These are phyloP conservation scores for Chelidonichthys spinosus DNA, from an alignment of 2,797 vertebrate genomes.

Conservation along the genomic window DNA sequence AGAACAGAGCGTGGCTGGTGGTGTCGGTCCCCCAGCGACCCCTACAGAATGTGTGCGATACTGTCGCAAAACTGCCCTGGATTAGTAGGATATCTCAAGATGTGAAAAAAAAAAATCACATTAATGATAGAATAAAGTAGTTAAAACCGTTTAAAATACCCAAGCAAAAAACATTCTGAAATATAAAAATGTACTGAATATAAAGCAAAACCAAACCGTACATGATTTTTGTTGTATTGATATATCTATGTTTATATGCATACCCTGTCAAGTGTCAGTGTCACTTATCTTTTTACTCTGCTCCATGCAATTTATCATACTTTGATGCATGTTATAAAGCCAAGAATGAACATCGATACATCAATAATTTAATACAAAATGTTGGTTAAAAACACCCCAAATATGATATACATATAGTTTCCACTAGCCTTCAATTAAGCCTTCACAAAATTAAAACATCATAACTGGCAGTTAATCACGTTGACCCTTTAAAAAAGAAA, in stretches of 20 bases:
- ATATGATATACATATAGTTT: neutral
- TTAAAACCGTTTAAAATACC: neutral
- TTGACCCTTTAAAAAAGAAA: neutral
- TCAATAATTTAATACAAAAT: neutral
- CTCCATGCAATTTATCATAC: neutral
- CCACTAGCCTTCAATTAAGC: neutral
- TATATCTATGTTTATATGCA: neutral
- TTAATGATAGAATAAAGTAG: neutral
- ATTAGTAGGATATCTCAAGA: neutral
- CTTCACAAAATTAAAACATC: neutral
- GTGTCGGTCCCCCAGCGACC: slow-evolving; percentile 5
- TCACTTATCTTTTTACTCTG: neutral
- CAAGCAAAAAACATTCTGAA: neutral
- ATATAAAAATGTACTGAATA: neutral
- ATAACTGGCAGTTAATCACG: neutral
- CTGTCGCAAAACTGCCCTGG: neutral
- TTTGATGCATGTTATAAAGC: neutral
- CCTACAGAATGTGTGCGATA: slow-evolving; percentile 15
- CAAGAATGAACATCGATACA: neutral
- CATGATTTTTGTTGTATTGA: neutral
- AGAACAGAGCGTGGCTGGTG: slow-evolving; percentile 16
- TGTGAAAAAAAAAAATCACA: neutral
- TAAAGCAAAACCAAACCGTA: neutral
- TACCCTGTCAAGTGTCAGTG: neutral
- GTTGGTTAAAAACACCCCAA: neutral